These are phyloP conservation scores for Chionoecetes opilio DNA, from an alignment of 1,140 invertebrate species.

Conservation along the genomic window DNA sequence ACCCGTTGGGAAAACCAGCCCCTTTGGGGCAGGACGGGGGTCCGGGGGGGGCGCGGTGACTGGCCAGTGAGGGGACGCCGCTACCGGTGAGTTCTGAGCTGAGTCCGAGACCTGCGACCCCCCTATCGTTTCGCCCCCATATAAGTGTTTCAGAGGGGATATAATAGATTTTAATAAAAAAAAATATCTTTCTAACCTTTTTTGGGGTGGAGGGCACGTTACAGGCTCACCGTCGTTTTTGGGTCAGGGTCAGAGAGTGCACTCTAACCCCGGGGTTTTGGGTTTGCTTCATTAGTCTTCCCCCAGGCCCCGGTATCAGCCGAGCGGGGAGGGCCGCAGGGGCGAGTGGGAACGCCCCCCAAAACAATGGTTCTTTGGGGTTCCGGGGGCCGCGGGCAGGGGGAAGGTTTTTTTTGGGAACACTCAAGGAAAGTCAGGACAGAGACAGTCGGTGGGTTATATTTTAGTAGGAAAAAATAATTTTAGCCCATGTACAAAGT, in stretches of 20 bases:
- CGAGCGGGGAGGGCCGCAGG: not conserved
- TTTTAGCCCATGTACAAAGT: too few species aligned
- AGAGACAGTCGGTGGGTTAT: not conserved
- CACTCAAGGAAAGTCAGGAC: too few species aligned
- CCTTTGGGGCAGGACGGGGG: not conserved
- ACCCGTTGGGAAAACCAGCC: not conserved
- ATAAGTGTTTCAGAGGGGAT: not conserved
- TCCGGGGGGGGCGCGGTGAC: not conserved
- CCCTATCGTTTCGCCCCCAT: not conserved
- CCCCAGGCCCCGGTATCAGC: not conserved
- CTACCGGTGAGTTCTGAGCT: not conserved
- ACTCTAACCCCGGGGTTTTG: too few species aligned
- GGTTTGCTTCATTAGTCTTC: not conserved
- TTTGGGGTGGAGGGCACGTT: not conserved
- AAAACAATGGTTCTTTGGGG: not conserved
- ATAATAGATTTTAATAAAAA: not conserved
- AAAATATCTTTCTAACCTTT: not conserved
- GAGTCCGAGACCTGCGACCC: not conserved
- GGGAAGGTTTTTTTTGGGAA: not conserved
- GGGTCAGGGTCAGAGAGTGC: too few species aligned
- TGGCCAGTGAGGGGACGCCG: not conserved
- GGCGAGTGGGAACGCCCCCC: not conserved
- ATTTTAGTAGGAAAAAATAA: not conserved
- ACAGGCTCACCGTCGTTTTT: not conserved
- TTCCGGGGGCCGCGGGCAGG: not conserved